Conservation (phyloP, 1,140 invertebrate genomes). For the Mya arenaria region DNA sequence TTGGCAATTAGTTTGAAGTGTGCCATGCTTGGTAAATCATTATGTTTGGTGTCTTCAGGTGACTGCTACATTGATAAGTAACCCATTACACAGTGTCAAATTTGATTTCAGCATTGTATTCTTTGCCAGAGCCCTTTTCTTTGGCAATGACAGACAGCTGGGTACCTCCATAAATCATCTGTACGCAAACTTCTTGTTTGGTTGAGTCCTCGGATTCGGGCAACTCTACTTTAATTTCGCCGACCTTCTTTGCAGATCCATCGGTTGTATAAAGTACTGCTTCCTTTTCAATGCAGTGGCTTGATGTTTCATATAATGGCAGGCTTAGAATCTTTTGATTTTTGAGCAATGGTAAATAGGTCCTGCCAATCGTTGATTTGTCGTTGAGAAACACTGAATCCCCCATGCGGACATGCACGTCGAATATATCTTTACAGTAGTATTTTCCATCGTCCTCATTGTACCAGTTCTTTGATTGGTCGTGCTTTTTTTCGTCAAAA, state of each 20-base stretch:
- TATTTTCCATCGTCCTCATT: constrained; percentile 16
- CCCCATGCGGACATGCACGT: constrained; percentile 18
- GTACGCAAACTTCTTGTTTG: constrained; percentile 8
- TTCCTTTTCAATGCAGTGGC: neutral
- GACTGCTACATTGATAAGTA: too few species aligned
- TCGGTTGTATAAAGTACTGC: constrained; percentile 11
- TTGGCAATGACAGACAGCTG: constrained; percentile 11
- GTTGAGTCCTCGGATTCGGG: neutral
- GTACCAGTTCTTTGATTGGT: constrained; percentile 18
- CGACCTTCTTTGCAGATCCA: constrained; percentile 3
- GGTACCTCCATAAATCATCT: constrained; percentile 43
- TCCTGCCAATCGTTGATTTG: neutral
- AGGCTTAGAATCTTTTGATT: neutral
- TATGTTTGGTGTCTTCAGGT: too few species aligned
- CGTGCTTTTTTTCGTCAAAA: constrained; percentile 27
- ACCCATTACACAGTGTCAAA: too few species aligned
- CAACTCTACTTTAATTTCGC: constrained; percentile 15
- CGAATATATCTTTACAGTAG: constrained; percentile 28
- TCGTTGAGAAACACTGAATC: constrained; percentile 1
- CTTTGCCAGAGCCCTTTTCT: constrained; percentile 10
- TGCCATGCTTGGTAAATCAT: too few species aligned
- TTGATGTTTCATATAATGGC: neutral
- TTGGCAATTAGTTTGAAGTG: too few species aligned
- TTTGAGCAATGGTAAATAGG: constrained; percentile 8
- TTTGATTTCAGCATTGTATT: constrained; percentile 20